A percentile compares a stretch with the other conserved stretches of the same genome.
phyloP scores from a whole-genome alignment of 2,888 invertebrate genomes.

The Drosophila histrio region DNA sequence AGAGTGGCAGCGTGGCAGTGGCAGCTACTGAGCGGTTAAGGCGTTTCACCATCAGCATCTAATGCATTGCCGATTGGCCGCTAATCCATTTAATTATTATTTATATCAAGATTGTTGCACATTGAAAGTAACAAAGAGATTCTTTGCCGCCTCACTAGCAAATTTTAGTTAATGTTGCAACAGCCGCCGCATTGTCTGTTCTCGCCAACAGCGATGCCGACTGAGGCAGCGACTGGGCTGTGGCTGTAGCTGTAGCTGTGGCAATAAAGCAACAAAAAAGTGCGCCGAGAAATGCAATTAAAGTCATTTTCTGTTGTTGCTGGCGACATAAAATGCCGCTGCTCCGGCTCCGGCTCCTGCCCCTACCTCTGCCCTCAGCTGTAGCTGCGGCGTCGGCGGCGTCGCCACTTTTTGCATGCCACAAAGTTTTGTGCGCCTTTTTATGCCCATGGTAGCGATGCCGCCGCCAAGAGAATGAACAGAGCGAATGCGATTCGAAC shows the following conservation, averaged over 20 bases:
- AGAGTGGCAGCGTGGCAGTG: conserved; percentile 17
- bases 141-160: conserved; percentile 27
- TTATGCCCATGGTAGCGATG: conserved; percentile 64
- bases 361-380: conserved; percentile 39
- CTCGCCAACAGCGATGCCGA: conserved; percentile 30
- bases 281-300: conserved; percentile 82
- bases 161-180: conserved; percentile 57
- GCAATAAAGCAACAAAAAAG: conserved; percentile 62
- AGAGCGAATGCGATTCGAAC: conserved; percentile 68
- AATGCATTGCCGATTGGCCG: conserved; percentile 65
- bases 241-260: conserved; percentile 11
- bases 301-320: conserved; percentile 81
- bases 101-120: conserved; percentile 70
- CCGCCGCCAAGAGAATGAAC: conserved; percentile 63
- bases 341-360: conserved; percentile 21
- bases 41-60: conserved; percentile 59
- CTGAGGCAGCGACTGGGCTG: not conserved
- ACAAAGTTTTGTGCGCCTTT: conserved; percentile 73
- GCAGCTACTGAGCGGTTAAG: conserved; percentile 47
- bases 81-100: conserved; percentile 80
- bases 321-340: conserved; percentile 80
- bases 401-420: conserved; percentile 80
- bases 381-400: conserved; percentile 57
- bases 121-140: conserved; percentile 42
- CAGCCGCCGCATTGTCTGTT: conserved; percentile 72